Percentiles rank a stretch among this genome's conserved stretches.
Conservation (phyloP, 2,113 vertebrate genomes). For the Gobiocypris rarus region DNA sequence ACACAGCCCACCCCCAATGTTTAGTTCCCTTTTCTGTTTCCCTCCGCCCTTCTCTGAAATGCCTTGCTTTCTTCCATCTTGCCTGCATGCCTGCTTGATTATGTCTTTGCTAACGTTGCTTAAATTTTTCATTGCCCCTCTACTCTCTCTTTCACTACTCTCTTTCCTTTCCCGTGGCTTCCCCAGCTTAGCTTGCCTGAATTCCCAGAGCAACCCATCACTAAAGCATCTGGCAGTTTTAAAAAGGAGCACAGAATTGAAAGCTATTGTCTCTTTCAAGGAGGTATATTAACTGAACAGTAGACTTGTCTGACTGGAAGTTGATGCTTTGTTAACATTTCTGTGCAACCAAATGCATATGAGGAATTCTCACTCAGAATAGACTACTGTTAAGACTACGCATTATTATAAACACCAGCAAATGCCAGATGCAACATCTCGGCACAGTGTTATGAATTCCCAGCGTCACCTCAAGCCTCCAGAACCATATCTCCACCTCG, state of each 20-base stretch:
- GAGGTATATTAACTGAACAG: not conserved
- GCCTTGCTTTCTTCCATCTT: conserved; percentile 49
- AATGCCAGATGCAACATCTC: not conserved
- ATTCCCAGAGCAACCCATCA: conserved; percentile 8
- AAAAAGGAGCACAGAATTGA: not conserved
- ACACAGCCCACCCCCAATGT: not conserved
- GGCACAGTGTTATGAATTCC: too few relatives aligned
- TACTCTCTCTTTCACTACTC: conserved; percentile 56
- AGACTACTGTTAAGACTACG: not conserved
- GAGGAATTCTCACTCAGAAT: not conserved
- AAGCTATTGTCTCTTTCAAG: conserved; percentile 11
- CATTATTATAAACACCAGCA: not conserved
- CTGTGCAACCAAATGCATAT: not conserved
- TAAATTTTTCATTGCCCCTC: conserved; percentile 72
- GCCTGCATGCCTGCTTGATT: conserved; percentile 64
- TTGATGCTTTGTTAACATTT: not conserved
- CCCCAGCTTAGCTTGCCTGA: not conserved
- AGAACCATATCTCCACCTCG: too few relatives aligned
- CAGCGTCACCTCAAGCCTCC: too few relatives aligned
- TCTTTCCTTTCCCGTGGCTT: conserved; percentile 30
- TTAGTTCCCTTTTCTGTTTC: not conserved
- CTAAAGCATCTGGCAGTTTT: conserved; percentile 23
- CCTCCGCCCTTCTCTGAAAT: conserved; percentile 44
- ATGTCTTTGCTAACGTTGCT: conserved; percentile 71
- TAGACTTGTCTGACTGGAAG: not conserved